Base-by-base conservation (phyloP, 2,888 invertebrate species). In the Stramonita haemastoma region DNA sequence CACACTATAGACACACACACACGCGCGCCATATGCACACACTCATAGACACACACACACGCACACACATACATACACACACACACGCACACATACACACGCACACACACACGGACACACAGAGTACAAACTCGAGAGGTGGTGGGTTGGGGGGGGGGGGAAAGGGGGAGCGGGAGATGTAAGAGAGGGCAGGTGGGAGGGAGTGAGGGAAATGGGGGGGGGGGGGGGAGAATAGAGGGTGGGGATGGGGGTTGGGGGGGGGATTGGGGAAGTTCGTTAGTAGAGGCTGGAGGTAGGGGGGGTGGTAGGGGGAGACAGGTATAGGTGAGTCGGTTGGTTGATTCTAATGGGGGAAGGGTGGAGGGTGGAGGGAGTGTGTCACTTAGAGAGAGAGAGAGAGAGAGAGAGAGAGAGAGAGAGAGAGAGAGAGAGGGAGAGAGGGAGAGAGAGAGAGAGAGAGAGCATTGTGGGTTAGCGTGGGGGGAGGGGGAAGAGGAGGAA, bases 161-260 rank as follows among this genome's bases (percentile, higher is more conserved):
- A 66, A 13, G 26, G 66, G 26, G 66, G 26, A 29, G 11, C 26
- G 29, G n/a, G 29, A 17, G 26, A 11, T 22, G 17, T 22, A 26
- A 66, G 34, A n/a, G 70, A 89, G 66, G 60, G 84, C 83, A 73
- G 70, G 73, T 84, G 34, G 73, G 85, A 89, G 85, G 86, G 85
- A 89, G 86, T n/a, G 85, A 32, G 36, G 32, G 73, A 77, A 19
- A 60, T 60, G 19, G 60, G 6, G 66, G 66, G 4, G 13, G 60
- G 60, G 22, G 1, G 13, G 60, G 22, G 22, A 60, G 60, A 15
- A 15, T 22, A 60, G 60, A 22, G 66, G 66, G 66, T 66, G 66
- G 66, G 66, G 66, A 17, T 66, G 66, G 17, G 66, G 17, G 66
- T 17, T 66, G 17, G 66, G 66, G 6, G 6, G 2, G 66, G 66